A percentile compares a stretch with the other conserved stretches of the same genome.
phyloP scores from a whole-genome alignment of 2,113 vertebrate genomes.

The Pseudois nayaur region DNA sequence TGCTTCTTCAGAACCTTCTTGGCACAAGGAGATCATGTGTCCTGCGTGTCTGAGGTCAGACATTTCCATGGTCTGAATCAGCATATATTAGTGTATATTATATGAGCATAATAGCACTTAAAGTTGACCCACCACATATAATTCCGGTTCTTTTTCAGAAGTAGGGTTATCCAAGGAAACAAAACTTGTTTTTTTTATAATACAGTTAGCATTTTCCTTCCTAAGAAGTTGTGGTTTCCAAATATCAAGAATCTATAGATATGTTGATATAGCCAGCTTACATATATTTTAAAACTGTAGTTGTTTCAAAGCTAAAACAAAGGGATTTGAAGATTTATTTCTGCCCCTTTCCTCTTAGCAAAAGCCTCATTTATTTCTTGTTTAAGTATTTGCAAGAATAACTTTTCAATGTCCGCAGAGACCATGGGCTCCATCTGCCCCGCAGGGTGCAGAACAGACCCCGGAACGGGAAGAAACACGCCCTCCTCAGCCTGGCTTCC shows the following conservation, averaged over 20 bases:
- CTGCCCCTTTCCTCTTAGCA: background rate
- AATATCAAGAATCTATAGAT: background rate
- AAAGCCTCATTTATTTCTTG: background rate
- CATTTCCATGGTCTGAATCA: accelerated
- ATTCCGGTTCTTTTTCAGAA: background rate
- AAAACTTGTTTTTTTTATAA: background rate
- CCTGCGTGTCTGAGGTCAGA: background rate
- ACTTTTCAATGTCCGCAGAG: accelerated
- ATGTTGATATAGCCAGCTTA: background rate
- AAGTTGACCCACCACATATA: background rate
- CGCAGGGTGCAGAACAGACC: accelerated
- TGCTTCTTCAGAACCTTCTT: background rate
- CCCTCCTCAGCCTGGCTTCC: accelerated
- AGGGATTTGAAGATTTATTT: background rate
- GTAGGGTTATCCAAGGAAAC: background rate
- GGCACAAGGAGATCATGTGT: accelerated
- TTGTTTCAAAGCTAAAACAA: background rate
- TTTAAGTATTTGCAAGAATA: background rate
- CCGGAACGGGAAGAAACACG: accelerated
- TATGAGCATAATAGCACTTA: background rate
- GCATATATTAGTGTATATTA: background rate
- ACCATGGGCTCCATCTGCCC: accelerated
- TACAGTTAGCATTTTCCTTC: background rate
- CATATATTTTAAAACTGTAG: background rate
- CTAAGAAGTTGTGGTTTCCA: background rate